Percentiles rank a stretch among this genome's conserved stretches.
Conservation (phyloP, 2,113 vertebrate genomes). For the Lepus americanus region DNA sequence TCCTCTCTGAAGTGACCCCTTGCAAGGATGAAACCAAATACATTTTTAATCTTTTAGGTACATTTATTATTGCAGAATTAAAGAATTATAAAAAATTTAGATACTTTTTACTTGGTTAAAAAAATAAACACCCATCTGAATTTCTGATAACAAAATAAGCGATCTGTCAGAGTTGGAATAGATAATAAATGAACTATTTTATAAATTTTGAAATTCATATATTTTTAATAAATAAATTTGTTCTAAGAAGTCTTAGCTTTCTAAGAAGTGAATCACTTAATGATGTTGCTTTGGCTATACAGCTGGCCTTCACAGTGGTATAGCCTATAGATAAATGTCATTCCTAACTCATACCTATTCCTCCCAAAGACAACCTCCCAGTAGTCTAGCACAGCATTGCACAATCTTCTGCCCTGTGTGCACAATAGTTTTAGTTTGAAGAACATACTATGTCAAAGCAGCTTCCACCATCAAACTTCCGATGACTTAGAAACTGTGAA, state of each 20-base stretch:
- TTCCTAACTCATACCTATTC: neutral
- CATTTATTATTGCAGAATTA: slow-evolving; percentile 21
- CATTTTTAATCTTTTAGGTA: neutral
- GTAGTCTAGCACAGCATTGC: slow-evolving; percentile 70
- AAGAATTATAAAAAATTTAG: slow-evolving; percentile 45
- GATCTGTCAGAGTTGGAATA: slow-evolving; percentile 34
- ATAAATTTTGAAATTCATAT: slow-evolving; percentile 47
- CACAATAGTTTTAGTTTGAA: too few species aligned
- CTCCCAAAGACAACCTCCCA: slow-evolving; percentile 51
- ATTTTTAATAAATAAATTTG: slow-evolving; percentile 62
- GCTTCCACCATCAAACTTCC: slow-evolving; percentile 33
- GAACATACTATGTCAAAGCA: slow-evolving; percentile 15
- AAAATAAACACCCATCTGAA: slow-evolving; percentile 39
- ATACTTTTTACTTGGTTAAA: slow-evolving; percentile 23
- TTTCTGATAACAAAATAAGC: slow-evolving; percentile 54
- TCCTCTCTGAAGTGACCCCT: slow-evolving; percentile 36
- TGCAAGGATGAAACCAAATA: slow-evolving; percentile 33
- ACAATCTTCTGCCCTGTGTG: neutral
- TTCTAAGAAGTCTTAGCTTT: slow-evolving; percentile 66
- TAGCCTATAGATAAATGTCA: slow-evolving; percentile 43
- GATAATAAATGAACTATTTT: slow-evolving; percentile 54
- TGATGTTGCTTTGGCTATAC: slow-evolving; percentile 61
- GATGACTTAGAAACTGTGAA: neutral
- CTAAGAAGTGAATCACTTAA: slow-evolving; percentile 38
- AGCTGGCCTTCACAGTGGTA: slow-evolving; percentile 45